phyloP scores from a whole-genome alignment of 1,140 invertebrate genomes.

The Paraescarpia echinospica region DNA sequence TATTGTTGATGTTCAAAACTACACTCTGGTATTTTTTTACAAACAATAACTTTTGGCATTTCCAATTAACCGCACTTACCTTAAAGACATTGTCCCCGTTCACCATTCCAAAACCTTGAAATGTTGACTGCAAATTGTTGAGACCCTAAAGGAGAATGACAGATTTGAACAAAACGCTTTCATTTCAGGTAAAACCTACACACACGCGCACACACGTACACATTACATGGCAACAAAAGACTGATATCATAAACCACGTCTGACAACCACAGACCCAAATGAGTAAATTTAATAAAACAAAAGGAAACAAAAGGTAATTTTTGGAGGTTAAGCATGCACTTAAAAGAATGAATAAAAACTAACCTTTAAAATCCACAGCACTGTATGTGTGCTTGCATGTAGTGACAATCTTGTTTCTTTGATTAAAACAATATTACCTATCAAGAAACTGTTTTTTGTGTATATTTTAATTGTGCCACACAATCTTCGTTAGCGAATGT shows the following conservation, averaged over 20 bases:
- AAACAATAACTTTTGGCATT: slow-evolving; percentile 9
- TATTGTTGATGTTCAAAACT: background rate
- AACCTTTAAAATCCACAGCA: too few relatives aligned
- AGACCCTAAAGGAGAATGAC: slow-evolving; percentile 66
- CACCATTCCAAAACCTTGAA: slow-evolving; percentile 90
- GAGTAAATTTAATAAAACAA: too few relatives aligned
- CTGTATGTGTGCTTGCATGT: background rate
- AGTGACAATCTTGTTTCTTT: background rate
- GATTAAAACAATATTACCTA: background rate
- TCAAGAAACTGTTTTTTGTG: background rate
- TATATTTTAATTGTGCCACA: background rate
- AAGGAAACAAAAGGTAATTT: too few relatives aligned
- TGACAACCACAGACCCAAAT: too few relatives aligned
- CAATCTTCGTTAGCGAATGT: background rate
- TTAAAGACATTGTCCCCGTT: slow-evolving; percentile 98
- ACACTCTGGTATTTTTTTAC: background rate
- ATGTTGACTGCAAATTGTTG: slow-evolving; percentile 97
- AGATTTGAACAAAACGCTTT: background rate
- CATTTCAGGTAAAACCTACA: background rate
- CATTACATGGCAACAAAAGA: too few relatives aligned
- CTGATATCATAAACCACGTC: too few relatives aligned
- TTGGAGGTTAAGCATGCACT: too few relatives aligned
- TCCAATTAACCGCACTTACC: slow-evolving; percentile 52
- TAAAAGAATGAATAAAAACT: too few relatives aligned
- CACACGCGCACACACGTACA: too few relatives aligned